phyloP scores from a whole-genome alignment of 2,113 vertebrate species.

The Nipponia nippon region DNA sequence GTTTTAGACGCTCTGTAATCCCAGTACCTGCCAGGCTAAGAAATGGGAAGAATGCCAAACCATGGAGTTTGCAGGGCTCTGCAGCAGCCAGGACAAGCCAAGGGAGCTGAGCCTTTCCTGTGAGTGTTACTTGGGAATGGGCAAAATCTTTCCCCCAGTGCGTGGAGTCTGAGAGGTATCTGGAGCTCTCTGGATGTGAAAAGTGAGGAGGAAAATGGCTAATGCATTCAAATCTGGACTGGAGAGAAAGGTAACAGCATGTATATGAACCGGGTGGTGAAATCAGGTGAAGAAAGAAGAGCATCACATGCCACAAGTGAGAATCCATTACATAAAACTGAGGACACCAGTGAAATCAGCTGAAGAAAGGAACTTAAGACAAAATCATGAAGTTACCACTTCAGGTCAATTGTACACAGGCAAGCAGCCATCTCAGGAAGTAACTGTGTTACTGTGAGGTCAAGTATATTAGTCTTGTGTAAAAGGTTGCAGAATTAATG shows the following conservation, averaged over 20 bases:
- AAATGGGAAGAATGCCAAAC: neutral
- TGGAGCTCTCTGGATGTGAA: neutral
- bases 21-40: neutral
- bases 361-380: neutral
- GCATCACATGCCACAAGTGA: neutral
- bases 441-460: neutral
- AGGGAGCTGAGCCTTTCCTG: neutral
- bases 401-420: neutral
- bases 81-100: fast-evolving
- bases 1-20: neutral
- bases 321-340: neutral
- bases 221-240: neutral
- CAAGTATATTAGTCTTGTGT: neutral
- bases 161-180: neutral
- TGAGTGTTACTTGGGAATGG: neutral
- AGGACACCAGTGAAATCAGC: neutral
- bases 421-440: neutral
- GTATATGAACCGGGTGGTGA: neutral
- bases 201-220: neutral
- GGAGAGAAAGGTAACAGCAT: neutral
- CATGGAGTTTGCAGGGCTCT: neutral
- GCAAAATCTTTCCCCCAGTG: neutral
- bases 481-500: neutral
- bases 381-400: neutral
- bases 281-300: neutral